Evolutionary conservation across 1,140 invertebrate genomes (phyloP).

Genomic region (Frieseomelitta varia): DNA sequence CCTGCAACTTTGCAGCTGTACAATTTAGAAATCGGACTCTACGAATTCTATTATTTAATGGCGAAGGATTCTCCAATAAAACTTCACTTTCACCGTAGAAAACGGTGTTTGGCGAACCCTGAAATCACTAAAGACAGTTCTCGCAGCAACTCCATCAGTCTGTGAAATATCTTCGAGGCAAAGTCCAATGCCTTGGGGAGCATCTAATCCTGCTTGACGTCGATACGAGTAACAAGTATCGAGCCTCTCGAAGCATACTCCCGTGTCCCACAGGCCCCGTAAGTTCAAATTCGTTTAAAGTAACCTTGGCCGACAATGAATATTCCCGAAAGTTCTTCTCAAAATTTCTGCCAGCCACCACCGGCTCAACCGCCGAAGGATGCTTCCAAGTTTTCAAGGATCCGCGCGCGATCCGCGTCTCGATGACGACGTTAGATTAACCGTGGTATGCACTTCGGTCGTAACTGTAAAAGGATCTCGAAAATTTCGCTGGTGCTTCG

Average conservation of each 20-base stretch:
- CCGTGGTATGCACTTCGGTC: too few species aligned
- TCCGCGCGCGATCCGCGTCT: not conserved
- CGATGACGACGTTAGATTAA: not conserved
- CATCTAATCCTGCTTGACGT: not conserved
- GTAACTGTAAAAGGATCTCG: not conserved
- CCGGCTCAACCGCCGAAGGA: too few species aligned
- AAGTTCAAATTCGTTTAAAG: not conserved
- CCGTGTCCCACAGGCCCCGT: too few species aligned
- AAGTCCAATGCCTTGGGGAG: not conserved
- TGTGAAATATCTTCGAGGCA: not conserved
- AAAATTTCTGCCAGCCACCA: not conserved
- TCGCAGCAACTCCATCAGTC: not conserved
- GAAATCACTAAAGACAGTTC: not conserved
- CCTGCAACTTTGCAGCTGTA: too few species aligned
- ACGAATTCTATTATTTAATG: too few species aligned
- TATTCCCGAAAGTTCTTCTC: not conserved
- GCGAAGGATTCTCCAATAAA: not conserved
- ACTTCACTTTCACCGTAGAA: not conserved
- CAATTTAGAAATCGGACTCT: too few species aligned
- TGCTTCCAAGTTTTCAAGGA: not conserved
- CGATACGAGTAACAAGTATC: not conserved
- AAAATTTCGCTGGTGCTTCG: not conserved
- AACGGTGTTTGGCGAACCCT: not conserved
- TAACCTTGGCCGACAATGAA: not conserved
- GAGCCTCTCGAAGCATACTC: not conserved